Evolutionary conservation across 2,888 invertebrate species (phyloP), one percentile per base, ranked within the genome.

Genomic region (Tryphoninae sp.): DNA sequence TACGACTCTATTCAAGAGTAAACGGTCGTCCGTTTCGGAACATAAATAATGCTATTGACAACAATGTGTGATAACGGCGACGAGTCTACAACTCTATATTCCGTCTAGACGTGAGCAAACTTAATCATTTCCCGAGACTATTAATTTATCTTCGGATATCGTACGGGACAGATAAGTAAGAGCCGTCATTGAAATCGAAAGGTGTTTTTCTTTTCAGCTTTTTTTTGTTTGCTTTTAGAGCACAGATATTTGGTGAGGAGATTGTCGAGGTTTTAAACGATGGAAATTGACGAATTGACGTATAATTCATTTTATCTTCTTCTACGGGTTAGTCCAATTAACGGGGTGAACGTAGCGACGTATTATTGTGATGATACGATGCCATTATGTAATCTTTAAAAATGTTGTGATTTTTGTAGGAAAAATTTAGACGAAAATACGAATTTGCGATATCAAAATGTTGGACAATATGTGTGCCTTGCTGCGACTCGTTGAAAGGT

Each of bases 391-490:
- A 16, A 55, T 19, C 3, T 19, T 55, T 19, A 6, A 2, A 19
- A 16, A 53, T 19, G 19, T 2, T 4, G 33, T 1, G 9, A 23
- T 6, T 45, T 81, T 49, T 45, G 58, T 69, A 89, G 89, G 87
- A 88, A 55, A 84, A 87, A 58, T 87, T 85, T 61, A 83, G 84
- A 58, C 84, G 86, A 45, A 88, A 87, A 75, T 86, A 88, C 79
- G 87, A 88, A 67, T 61, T 78, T 0, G 88, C 88, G 0, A 45
- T 88, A 42, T 82, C 87, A 1, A 88, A 88, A 78, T 87, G 88
- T 65, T 88, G 88, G 86, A 88, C 87, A 19, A 87, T 89, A 62
- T 89, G 89, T 64, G 86, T 89, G n/a, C 89, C 89, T 19, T 84
- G 83, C 68, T 85, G 78, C 33, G 83, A 86, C 64, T 87, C 86